phyloP scores from a whole-genome alignment of 2,113 vertebrate genomes.

The Stigmatopora argus region DNA sequence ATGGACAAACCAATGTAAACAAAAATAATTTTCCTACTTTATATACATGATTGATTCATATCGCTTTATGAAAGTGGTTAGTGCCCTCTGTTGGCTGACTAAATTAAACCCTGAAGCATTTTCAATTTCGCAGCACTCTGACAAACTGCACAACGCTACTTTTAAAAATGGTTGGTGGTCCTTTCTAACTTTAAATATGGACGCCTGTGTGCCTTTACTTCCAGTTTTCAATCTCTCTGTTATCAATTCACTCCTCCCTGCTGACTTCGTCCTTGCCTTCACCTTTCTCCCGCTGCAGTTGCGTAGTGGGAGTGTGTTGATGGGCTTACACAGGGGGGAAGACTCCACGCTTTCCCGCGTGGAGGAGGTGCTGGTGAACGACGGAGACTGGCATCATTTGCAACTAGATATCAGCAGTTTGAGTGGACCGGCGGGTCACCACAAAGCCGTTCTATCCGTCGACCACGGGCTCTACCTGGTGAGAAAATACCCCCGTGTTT shows the following conservation, averaged over 20 bases:
- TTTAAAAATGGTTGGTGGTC: background rate
- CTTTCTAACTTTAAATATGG: background rate
- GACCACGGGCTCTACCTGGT: constrained; percentile 85
- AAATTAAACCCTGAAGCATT: too few relatives aligned
- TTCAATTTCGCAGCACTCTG: too few relatives aligned
- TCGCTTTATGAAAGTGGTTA: too few relatives aligned
- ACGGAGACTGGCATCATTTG: constrained; percentile 85
- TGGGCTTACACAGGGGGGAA: constrained; percentile 73
- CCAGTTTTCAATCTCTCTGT: constrained; percentile 1
- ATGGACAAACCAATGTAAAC: too few relatives aligned
- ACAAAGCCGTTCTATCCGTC: constrained; percentile 73
- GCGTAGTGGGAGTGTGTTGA: constrained; percentile 73
- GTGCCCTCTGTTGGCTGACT: constrained; percentile 2
- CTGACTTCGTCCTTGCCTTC: constrained; percentile 9
- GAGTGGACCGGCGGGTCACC: constrained; percentile 39
- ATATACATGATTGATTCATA: too few relatives aligned
- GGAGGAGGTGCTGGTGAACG: constrained; percentile 77
- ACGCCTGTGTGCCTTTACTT: background rate
- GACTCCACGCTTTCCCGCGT: constrained; percentile 72
- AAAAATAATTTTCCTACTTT: too few relatives aligned
- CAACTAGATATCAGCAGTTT: constrained; percentile 74
- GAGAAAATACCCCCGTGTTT: constrained; percentile 13
- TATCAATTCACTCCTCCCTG: constrained; percentile 22
- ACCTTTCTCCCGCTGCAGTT: constrained; percentile 62
- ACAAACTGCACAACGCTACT: too few relatives aligned